Percentiles rank a stretch among this genome's conserved stretches.
phyloP scores from a whole-genome alignment of 2,888 invertebrate species.

The Leptopilina myrica region DNA sequence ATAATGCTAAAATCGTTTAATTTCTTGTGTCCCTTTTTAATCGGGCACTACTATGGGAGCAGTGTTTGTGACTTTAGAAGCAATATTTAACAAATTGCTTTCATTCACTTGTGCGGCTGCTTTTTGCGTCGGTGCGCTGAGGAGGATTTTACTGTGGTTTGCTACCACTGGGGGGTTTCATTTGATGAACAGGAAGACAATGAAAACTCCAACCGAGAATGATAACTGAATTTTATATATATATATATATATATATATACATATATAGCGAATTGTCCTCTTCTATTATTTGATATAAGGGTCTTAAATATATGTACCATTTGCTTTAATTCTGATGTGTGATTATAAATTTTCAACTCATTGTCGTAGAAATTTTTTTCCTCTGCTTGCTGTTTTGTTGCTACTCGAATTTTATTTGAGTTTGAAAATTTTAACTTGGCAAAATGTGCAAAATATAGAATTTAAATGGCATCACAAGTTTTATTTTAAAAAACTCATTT shows the following conservation, averaged over 20 bases:
- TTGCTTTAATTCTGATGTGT: background rate
- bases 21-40: conserved; percentile 48
- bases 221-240: conserved; percentile 42
- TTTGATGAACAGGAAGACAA: conserved; percentile 67
- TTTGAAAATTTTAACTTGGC: too few species aligned
- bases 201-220: conserved; percentile 52
- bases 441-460: too few species aligned
- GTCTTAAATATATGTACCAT: background rate
- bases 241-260: background rate
- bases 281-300: too few species aligned
- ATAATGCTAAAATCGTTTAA: conserved; percentile 47
- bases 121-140: conserved; percentile 48
- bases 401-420: too few species aligned
- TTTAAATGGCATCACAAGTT: too few species aligned
- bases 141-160: conserved; percentile 56
- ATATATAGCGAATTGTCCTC: background rate
- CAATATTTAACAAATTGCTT: conserved; percentile 75
- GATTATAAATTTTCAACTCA: background rate
- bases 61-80: conserved; percentile 64
- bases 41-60: conserved; percentile 52
- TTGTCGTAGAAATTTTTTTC: too few species aligned
- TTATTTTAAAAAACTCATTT: too few species aligned
- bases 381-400: too few species aligned
- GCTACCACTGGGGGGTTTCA: conserved; percentile 62
- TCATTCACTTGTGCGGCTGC: conserved; percentile 66